A percentile compares a stretch with the other conserved stretches of the same genome.
Conservation (phyloP, 2,113 vertebrate species). For the Lanius collurio region DNA sequence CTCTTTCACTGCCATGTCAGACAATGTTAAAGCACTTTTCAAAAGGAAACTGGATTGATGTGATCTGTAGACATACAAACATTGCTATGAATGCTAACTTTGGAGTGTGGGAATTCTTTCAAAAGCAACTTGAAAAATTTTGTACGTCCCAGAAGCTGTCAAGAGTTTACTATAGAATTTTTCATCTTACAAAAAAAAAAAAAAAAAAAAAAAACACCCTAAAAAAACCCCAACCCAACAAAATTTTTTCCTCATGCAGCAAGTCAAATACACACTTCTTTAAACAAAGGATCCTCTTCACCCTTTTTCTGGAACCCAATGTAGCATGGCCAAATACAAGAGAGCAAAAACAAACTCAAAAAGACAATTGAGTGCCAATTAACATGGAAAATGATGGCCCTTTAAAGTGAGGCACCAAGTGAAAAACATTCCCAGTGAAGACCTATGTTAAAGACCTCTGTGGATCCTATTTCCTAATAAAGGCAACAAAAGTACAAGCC, state of each 20-base stretch:
- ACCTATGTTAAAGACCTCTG: neutral
- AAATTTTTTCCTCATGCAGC: neutral
- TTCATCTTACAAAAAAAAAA: neutral
- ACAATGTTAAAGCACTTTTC: neutral
- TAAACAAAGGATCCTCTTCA: neutral
- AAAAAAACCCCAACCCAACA: accelerated
- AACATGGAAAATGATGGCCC: neutral
- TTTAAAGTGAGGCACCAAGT: neutral
- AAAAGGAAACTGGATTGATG: neutral
- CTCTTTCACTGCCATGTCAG: neutral
- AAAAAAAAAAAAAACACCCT: too few species aligned
- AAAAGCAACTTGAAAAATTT: neutral
- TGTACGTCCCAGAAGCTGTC: neutral
- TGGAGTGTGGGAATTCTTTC: neutral
- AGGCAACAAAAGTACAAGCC: neutral
- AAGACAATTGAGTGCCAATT: neutral
- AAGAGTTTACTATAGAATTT: neutral
- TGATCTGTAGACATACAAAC: neutral
- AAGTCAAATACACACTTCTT: neutral
- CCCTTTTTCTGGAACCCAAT: neutral
- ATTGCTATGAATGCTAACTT: neutral
- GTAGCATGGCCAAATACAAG: neutral
- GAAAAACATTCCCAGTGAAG: neutral
- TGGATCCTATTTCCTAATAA: neutral
- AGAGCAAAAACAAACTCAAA: neutral